Conservation (phyloP, 2,888 invertebrate species). For the Drosophila nr. medialis region DNA sequence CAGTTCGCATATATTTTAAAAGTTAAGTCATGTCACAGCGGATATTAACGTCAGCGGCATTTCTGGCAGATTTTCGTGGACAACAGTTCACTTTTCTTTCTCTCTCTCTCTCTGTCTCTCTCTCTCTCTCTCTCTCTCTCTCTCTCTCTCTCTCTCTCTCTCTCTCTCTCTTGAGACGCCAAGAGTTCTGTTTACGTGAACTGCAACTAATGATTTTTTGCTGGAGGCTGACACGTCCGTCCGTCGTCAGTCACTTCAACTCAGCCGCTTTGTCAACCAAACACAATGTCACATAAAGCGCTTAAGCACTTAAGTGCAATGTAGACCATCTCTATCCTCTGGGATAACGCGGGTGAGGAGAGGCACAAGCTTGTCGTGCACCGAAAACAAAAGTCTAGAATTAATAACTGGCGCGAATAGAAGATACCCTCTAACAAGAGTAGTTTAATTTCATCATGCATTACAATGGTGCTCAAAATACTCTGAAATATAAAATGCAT, state of each 20-base stretch:
- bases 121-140: background rate
- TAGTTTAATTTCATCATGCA: background rate
- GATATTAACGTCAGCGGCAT: conserved; percentile 23
- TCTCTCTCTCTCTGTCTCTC: background rate
- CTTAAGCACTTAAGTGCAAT: conserved; percentile 70
- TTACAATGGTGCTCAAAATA: background rate
- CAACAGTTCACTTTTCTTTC: background rate
- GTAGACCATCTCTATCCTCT: conserved; percentile 36
- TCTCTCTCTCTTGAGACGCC: conserved; percentile 3
- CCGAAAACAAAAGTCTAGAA: conserved; percentile 23
- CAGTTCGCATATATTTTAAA: conserved; percentile 14
- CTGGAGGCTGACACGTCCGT: conserved; percentile 55
- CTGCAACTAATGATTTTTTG: conserved; percentile 75
- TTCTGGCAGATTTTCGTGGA: conserved; percentile 7
- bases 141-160: conserved; percentile 4
- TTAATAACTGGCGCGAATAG: conserved; percentile 18
- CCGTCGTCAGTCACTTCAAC: conserved; percentile 22
- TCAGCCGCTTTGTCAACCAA: conserved; percentile 45
- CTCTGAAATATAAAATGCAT: background rate
- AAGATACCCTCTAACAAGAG: background rate
- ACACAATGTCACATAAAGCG: conserved; percentile 60
- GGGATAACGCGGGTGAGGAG: background rate
- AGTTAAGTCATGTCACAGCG: conserved; percentile 26
- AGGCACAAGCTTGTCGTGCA: conserved; percentile 1
- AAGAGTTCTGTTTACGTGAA: conserved; percentile 52